Base-by-base conservation (phyloP, 2,888 invertebrate genomes). In the Mythimna lalbum region DNA sequence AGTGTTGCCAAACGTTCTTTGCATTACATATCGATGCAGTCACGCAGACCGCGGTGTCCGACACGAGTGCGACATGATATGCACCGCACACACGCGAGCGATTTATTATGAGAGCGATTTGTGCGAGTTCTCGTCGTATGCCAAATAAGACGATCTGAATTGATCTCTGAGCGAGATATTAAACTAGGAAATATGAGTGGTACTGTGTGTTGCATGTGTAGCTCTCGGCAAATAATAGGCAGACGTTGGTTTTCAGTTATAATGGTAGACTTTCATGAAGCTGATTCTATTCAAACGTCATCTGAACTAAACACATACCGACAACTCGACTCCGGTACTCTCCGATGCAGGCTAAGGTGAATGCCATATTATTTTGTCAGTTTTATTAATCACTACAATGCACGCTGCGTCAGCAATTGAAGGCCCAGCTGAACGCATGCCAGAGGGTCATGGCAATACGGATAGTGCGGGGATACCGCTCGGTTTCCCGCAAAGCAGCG, bases 151-250 rank as follows among this genome's bases (percentile, higher is more conserved):
- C 19, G 63, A 63, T 63, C 27, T 63, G 39, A 57, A 39, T 63
- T 56, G 39, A 63, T 56, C n/a, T 56, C 56, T 36, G 36, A 56
- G 39, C 39, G n/a, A n/a, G 56, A 63, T 55, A 63, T 55, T 39
- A 47, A 60, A 43, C 43, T 17, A 19, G 4, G 27, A 27, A 39
- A 43, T 19, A 43, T 53, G 52, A 17, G 2, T 9, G 63, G 3
- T 56, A 17, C 14, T 1, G 21, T 60, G 19, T 43, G 47, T 19
- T 14, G 17, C 0, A 47, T 14, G 6, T 49, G 10, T 5, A 33
- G 55, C 12, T 9, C 12, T 19, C 6, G 33, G 12, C 21, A 6
- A 56, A 33, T 14, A 55, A n/a, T 1, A 56, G 12, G 12, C 21
- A 56, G 33, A n/a, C 6, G 33, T 10, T 10, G 21, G 12, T 5